Base-by-base conservation (phyloP, 2,888 invertebrate genomes). In the Idaea biselata region DNA sequence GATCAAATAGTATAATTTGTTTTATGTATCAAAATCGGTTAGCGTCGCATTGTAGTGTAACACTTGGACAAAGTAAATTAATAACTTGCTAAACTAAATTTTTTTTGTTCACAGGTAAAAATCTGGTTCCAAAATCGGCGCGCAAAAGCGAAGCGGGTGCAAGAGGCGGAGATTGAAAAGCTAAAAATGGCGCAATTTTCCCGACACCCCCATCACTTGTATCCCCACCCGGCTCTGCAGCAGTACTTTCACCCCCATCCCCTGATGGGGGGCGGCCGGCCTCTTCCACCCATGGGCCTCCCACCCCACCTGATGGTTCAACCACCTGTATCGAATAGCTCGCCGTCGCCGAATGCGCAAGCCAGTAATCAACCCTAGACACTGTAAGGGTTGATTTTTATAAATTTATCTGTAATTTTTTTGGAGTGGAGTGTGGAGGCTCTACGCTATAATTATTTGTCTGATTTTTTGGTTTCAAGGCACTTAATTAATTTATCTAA, bases 91-190 rank as follows among this genome's bases (percentile, higher is more conserved):
- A 11, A 11, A 44, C 44, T 11, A 8, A 11, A 44, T 11, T 11
- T 44, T 44, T 44, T 11, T 44, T 77, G 75, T 77, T 70, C 64
- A 73, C 88, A 92, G 92, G 97, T 97, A 72, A 97, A 98, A 93
- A 97, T 97, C 80, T 97, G 97, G 97, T 97, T 97, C 88, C 97
- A 97, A 94, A 98, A 98, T 84, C 94, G 97, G n/a, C 94, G 97
- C 58, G 99, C 99, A 71, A 99, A 99, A 91, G 98, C 98, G 83
- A 99, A 99, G 93, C 95, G 99, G 31, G 95, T 99, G 18, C 99
- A 99, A 88, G 99, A 99, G 89, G 99, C 99, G 66, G 99, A 99
- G 93, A 95, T 99, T 65, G 99, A 99, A 90, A 99, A 99, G 91
- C 93, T 99, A 81, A 97, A 99, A 91, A 96, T 97, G 96, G 93